phyloP scores from a whole-genome alignment of 1,140 invertebrate species.

The Drosophila sp. region DNA sequence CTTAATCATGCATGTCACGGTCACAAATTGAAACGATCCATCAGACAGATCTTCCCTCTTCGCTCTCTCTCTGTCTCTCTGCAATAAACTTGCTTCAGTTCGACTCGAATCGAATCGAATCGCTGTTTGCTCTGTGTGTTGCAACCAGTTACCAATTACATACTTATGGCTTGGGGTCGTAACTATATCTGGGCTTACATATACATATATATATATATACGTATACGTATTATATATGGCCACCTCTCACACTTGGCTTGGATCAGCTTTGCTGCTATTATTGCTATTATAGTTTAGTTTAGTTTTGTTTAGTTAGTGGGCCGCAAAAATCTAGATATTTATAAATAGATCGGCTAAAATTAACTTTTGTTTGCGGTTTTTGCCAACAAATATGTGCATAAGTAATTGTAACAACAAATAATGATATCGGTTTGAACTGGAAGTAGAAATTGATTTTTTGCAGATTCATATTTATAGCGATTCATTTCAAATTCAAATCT shows the following conservation, averaged over 20 bases:
- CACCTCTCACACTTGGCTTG: constrained; percentile 57
- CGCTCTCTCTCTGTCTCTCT: constrained; percentile 2
- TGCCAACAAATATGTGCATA: constrained; percentile 44
- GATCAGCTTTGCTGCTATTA: constrained; percentile 38
- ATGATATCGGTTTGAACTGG: constrained; percentile 57
- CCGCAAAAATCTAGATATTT: constrained; percentile 60
- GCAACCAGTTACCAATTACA: constrained; percentile 59
- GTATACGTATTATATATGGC: constrained; percentile 30
- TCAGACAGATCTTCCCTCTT: constrained; percentile 54
- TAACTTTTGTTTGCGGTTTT: constrained; percentile 72
- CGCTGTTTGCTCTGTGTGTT: constrained; percentile 31
- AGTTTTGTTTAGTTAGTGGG: constrained; percentile 56
- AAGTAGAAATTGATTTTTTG: constrained; percentile 21
- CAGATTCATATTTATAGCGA: background rate
- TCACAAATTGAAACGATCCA: constrained; percentile 78
- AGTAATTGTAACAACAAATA: constrained; percentile 56
- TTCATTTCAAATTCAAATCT: background rate
- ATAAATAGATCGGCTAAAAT: constrained; percentile 80
- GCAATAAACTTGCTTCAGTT: constrained; percentile 1
- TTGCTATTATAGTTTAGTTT: constrained; percentile 14
- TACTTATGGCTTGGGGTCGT: constrained; percentile 44
- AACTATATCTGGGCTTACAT: constrained; percentile 76
- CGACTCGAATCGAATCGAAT: constrained; percentile 3
- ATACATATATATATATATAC: constrained; percentile 41
- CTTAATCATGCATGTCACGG: constrained; percentile 75